Base-by-base conservation (phyloP, 2,888 invertebrate genomes). In the Harpalus rufipes region DNA sequence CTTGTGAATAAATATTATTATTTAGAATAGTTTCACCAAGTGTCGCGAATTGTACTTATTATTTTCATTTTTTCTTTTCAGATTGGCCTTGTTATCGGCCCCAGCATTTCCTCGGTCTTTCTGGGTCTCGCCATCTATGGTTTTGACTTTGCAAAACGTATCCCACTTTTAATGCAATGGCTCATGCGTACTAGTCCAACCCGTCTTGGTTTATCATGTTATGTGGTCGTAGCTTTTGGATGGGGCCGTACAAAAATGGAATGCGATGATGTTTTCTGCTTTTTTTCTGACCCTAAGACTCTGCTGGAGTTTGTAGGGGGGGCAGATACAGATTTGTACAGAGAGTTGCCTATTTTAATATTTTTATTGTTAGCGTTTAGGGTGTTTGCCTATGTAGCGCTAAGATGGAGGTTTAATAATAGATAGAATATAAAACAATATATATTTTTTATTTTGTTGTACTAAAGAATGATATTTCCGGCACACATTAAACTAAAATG, bases 51-150 rank as follows among this genome's bases (percentile, higher is more conserved):
- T n/a, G n/a, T n/a, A n/a, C n/a, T n/a, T n/a, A n/a, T n/a, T n/a
- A n/a, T n/a, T n/a, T n/a, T n/a, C n/a, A n/a, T n/a, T n/a, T n/a
- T n/a, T n/a, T n/a, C n/a, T n/a, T n/a, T n/a, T 86, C 92, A 95
- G 95, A 95, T 95, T 86, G 95, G 95, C 32, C 93, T 94, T 86
- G 94, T 94, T 6, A 93, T 95, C 59, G 95, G 94, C 0, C 95
- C 95, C 0, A 90, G 94, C 81, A 90, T 93, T 0, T 93, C 95
- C 63, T 94, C 94, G 0, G 94, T 94, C 0, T 93, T 94, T 87
- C 92, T 95, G 82, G 95, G 95, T 0, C 90, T 95, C n/a, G 95
- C 94, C 0, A 93, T 94, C 86, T 95, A 95, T 89, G 95, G 95
- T 0, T 95, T 95, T 87, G 95, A 95, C 89, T 95, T 95, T 90